Conservation (phyloP, 1,140 invertebrate species). For the Aphis gossypii region DNA sequence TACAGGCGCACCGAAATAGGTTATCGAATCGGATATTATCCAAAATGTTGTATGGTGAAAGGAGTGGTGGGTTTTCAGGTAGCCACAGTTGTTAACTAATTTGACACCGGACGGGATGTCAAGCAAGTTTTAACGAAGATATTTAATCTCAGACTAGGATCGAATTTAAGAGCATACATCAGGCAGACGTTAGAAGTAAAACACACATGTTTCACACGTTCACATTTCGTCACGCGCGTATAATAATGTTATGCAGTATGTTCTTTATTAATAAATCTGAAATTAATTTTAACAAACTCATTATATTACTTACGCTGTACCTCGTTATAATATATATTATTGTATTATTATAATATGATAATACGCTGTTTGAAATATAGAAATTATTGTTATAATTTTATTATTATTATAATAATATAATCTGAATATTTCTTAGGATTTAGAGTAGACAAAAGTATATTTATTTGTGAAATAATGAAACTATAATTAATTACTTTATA, state of each 20-base stretch:
- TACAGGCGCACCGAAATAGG: neutral
- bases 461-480: neutral
- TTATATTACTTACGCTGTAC: neutral
- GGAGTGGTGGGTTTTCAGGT: neutral
- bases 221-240: neutral
- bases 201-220: neutral
- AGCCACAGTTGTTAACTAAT: neutral
- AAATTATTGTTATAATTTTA: neutral
- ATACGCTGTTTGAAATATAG: neutral
- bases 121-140: slow-evolving; percentile 13
- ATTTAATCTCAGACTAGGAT: slow-evolving; percentile 5
- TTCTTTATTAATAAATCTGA: neutral
- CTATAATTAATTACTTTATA: neutral
- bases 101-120: slow-evolving; percentile 2
- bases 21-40: neutral
- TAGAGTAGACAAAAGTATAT: neutral
- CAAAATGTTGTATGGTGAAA: neutral
- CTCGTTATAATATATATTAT: neutral
- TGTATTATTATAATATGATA: neutral
- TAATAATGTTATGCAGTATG: neutral
- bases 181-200: neutral
- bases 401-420: neutral
- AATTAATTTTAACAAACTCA: neutral
- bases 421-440: neutral
- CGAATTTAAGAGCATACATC: neutral